phyloP scores from a whole-genome alignment of 1,140 invertebrate species.

The Heliconius hermathena region DNA sequence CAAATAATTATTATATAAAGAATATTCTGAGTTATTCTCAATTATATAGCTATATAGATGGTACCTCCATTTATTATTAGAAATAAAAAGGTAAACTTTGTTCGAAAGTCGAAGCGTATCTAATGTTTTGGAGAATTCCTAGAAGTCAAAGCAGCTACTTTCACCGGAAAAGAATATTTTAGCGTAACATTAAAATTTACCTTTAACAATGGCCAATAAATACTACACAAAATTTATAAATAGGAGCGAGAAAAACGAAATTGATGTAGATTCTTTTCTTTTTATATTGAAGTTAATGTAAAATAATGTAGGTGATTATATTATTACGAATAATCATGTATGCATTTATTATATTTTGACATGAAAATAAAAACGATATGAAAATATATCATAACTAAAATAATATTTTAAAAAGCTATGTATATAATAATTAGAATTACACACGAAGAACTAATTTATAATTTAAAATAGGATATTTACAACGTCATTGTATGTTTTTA shows the following conservation, averaged over 20 bases:
- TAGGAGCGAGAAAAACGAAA: background rate
- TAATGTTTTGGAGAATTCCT: conserved; percentile 4
- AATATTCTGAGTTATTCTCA: too few species aligned
- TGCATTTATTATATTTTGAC: too few species aligned
- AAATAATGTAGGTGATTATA: too few species aligned
- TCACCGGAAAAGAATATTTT: conserved; percentile 9
- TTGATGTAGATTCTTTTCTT: background rate
- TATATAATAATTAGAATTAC: background rate
- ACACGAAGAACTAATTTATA: background rate
- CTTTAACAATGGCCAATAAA: background rate
- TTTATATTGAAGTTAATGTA: too few species aligned
- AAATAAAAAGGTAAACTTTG: background rate
- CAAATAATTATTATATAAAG: too few species aligned
- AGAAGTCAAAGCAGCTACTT: background rate
- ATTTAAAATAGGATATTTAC: background rate
- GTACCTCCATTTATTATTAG: background rate
- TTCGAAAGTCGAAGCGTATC: background rate
- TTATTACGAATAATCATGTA: too few species aligned
- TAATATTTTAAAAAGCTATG: background rate
- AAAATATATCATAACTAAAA: too few species aligned
- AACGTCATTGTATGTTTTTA: too few species aligned
- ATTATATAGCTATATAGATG: too few species aligned
- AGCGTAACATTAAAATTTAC: background rate
- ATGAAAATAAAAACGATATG: too few species aligned
- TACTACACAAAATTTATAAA: background rate